Evolutionary conservation across 2,888 invertebrate genomes (phyloP).

Genomic region (Noctua fimbriata): DNA sequence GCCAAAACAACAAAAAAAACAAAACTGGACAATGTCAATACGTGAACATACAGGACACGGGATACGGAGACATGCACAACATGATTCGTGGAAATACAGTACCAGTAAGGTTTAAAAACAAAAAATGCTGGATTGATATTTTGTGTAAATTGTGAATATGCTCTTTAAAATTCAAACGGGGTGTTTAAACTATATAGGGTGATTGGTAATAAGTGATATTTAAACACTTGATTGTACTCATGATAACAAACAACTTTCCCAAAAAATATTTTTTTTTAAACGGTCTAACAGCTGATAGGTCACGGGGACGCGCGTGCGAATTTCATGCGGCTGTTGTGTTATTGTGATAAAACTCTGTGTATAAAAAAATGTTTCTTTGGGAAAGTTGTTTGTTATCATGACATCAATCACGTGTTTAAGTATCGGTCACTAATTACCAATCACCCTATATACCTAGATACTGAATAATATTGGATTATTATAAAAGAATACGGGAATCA

Average conservation of each 20-base stretch:
- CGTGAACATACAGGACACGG: not conserved
- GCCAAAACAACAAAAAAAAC: slow-evolving; percentile 17
- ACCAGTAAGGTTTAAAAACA: not conserved
- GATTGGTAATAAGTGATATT: too few relatives aligned
- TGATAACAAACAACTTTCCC: too few relatives aligned
- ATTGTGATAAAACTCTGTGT: too few relatives aligned
- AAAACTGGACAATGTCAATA: slow-evolving; percentile 17
- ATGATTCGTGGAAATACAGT: not conserved
- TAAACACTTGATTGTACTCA: too few relatives aligned
- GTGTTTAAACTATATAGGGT: not conserved
- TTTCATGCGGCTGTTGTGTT: too few relatives aligned
- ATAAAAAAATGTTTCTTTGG: too few relatives aligned
- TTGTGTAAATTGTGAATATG: not conserved
- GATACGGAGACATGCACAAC: slow-evolving; percentile 26
- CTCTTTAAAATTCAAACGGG: not conserved
- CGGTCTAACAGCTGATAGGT: too few relatives aligned
- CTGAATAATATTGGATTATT: not conserved
- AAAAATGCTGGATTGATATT: not conserved
- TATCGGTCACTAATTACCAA: too few relatives aligned
- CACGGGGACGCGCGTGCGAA: too few relatives aligned
- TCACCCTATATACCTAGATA: not conserved
- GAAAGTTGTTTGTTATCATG: too few relatives aligned
- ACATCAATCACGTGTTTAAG: too few relatives aligned
- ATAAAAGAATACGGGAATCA: not conserved
- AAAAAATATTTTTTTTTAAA: too few relatives aligned